Conservation (phyloP, 1,140 invertebrate genomes). For the Drosophila fuyamai region DNA sequence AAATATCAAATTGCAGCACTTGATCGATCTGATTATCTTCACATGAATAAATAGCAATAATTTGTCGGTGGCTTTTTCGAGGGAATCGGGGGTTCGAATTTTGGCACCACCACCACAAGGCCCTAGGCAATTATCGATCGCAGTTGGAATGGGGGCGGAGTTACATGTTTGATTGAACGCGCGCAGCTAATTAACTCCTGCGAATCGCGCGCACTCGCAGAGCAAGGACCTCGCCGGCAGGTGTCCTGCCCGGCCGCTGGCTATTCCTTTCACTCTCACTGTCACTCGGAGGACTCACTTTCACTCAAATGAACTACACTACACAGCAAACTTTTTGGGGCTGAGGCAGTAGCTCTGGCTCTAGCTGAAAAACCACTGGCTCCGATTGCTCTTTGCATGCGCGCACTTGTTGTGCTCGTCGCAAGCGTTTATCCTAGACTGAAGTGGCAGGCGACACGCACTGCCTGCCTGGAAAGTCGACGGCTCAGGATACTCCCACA, state of each 20-base stretch:
- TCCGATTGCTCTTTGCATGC: slow-evolving; percentile 63
- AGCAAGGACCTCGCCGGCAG: slow-evolving; percentile 34
- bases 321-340: slow-evolving; percentile 40
- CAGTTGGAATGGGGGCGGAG: slow-evolving; percentile 30
- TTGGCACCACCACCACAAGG: slow-evolving; percentile 63
- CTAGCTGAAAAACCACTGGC: slow-evolving; percentile 29
- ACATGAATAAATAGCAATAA: slow-evolving; percentile 48
- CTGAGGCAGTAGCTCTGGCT: slow-evolving; percentile 14
- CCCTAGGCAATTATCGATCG: slow-evolving; percentile 41
- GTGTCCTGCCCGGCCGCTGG: slow-evolving; percentile 31
- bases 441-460: slow-evolving; percentile 61
- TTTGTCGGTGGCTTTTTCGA: slow-evolving; percentile 66
- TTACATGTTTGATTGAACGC: slow-evolving; percentile 64
- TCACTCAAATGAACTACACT: slow-evolving; percentile 41
- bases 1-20: slow-evolving; percentile 26
- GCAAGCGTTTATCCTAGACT: slow-evolving; percentile 85
- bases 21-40: slow-evolving; percentile 65
- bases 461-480: slow-evolving; percentile 57
- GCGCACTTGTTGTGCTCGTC: slow-evolving; percentile 84
- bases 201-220: slow-evolving; percentile 44
- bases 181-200: slow-evolving; percentile 52
- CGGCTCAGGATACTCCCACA: slow-evolving; percentile 56
- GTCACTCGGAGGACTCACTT: slow-evolving; percentile 30
- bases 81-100: slow-evolving; percentile 28
- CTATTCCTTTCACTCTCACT: slow-evolving; percentile 5